Conservation (phyloP, 2,113 vertebrate species). For the Heliornis fulica region DNA sequence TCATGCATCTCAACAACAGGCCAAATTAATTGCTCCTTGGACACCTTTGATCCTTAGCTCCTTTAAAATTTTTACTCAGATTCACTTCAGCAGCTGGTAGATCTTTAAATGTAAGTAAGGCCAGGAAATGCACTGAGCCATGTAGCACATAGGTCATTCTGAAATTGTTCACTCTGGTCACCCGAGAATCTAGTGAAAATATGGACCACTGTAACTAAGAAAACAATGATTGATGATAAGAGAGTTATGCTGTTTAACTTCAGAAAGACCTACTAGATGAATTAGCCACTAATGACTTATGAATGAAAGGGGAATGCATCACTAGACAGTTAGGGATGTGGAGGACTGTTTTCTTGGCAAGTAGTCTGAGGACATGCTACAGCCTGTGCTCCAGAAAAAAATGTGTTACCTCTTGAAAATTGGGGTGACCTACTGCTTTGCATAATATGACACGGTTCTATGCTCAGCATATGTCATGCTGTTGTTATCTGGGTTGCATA, state of each 20-base stretch:
- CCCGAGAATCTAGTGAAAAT: background rate
- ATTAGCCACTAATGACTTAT: background rate
- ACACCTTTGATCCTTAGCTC: background rate
- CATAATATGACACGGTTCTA: background rate
- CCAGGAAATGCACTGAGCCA: background rate
- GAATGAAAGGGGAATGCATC: background rate
- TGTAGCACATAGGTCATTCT: background rate
- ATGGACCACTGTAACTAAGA: background rate
- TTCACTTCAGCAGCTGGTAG: background rate
- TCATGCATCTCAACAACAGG: background rate
- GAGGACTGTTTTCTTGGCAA: background rate
- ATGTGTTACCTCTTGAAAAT: slow-evolving; percentile 30
- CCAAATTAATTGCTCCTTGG: background rate
- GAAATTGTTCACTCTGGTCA: background rate
- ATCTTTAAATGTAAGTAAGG: background rate
- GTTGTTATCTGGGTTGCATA: background rate
- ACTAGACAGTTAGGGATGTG: background rate
- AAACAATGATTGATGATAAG: background rate
- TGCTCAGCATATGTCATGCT: background rate
- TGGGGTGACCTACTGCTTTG: slow-evolving; percentile 1
- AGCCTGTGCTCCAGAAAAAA: slow-evolving; percentile 1
- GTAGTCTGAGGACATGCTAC: background rate
- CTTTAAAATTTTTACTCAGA: background rate
- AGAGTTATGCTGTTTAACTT: background rate
- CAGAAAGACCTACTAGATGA: background rate